Base-by-base conservation (phyloP, 2,888 invertebrate species). In the Aricia artaxerxes region DNA sequence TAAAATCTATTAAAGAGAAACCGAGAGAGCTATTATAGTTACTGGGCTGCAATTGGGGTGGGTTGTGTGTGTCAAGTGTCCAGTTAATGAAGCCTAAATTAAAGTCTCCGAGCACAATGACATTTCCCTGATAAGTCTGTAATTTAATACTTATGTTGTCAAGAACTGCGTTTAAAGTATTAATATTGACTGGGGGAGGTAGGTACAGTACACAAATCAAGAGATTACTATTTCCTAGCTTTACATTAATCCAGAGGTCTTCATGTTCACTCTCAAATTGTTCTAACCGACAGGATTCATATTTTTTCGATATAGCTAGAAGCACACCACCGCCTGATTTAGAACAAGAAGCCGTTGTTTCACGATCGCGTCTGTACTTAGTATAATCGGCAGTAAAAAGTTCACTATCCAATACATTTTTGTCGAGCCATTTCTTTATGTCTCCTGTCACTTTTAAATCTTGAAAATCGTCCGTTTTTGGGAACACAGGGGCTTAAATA, bases 361-460 rank as follows among this genome's bases (percentile, higher is more conserved):
- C 31, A 35, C 76, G 44, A 31, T 69, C 78, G 6, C 78, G 31
- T 72, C 78, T 78, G 49, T 78, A 72, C 61, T 73, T 53, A 44
- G 31, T 72, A 53, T 79, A 81, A 11, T 57, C 77, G 7, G 73
- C 31, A 24, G 49, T 78, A 16, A 81, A 78, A 11, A 80, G 38
- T 60, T 81, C 81, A 16, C 60, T 79, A 38, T 80, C 81, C 11
- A 35, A 35, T 6, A 81, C 69, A 1, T 53, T 75, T 40, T 80
- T 76, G 53, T 80, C 57, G 11, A 80, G 40, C 80, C 80, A 81
- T 35, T 24, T 24, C 24, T 24, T 24, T 24, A 24, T 24, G 24
- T 24, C 24, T 24, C 24, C 24, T 24, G 0, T 24, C 24, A 24
- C 24, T 24, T 24, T 24, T 24, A 24, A 24, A 24, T 24, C 24